These are phyloP conservation scores for Haliclystus octoradiatus DNA, from an alignment of 30 jellyfish, hydroid and myxozoan species.

Conservation along the genomic window DNA sequence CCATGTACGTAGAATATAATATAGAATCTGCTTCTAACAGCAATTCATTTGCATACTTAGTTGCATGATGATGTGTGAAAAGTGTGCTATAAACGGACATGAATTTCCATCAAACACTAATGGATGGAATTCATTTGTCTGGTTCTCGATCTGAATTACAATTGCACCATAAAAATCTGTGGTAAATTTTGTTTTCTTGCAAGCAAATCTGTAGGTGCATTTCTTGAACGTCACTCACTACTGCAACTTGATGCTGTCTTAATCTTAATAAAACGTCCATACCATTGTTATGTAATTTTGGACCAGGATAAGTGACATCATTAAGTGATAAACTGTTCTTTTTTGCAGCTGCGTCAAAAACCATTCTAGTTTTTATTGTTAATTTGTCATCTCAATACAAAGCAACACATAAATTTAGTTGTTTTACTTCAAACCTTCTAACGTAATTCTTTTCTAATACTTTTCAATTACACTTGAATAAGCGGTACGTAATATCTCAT, in stretches of 20 bases:
- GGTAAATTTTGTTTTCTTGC: too few relatives aligned
- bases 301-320: constrained; percentile 19
- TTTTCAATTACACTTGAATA: not conserved
- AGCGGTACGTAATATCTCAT: not conserved
- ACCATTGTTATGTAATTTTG: constrained; percentile 8
- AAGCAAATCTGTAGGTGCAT: constrained; percentile 26
- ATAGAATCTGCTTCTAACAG: too few relatives aligned
- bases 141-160: too few relatives aligned
- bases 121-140: too few relatives aligned
- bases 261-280: constrained; percentile 14
- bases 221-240: constrained; percentile 42
- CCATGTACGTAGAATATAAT: too few relatives aligned
- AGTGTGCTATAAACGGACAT: too few relatives aligned
- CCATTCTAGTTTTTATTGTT: constrained; percentile 21
- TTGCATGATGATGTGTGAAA: too few relatives aligned
- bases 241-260: constrained; percentile 37
- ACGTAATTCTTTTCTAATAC: constrained; percentile 7
- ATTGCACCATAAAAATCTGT: too few relatives aligned
- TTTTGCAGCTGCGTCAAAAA: constrained; percentile 22
- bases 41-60: too few relatives aligned
- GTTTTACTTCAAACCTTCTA: not conserved
- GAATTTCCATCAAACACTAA: too few relatives aligned
- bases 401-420: not conserved
- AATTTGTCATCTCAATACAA: not conserved
- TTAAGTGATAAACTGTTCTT: constrained; percentile 16